phyloP scores from a whole-genome alignment of 2,797 vertebrate genomes.

The Graptemys geographica region DNA sequence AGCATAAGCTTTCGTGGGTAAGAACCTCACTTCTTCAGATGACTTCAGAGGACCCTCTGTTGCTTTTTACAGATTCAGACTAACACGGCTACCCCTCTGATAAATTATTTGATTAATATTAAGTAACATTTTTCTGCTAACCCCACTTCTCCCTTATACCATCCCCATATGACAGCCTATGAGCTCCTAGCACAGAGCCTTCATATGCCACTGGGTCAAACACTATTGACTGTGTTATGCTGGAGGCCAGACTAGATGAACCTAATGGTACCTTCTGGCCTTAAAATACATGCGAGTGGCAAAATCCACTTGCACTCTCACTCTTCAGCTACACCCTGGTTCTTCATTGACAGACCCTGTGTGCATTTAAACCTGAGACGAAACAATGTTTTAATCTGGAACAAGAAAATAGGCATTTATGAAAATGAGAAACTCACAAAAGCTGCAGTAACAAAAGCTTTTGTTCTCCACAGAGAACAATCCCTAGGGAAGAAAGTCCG shows the following conservation, averaged over 20 bases:
- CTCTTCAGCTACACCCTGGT: neutral
- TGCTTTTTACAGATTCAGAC: too few relatives aligned
- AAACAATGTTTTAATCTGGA: neutral
- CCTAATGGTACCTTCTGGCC: conserved; percentile 16
- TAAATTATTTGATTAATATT: too few relatives aligned
- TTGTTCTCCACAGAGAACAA: neutral
- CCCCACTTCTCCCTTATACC: neutral
- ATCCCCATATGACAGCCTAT: neutral
- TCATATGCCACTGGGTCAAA: conserved; percentile 39
- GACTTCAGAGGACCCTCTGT: too few relatives aligned
- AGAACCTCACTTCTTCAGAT: too few relatives aligned
- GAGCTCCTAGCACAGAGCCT: conserved; percentile 6
- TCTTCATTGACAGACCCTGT: neutral
- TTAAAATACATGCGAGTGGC: neutral
- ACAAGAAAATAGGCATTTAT: neutral
- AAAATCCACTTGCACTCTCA: neutral
- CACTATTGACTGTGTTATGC: conserved; percentile 52
- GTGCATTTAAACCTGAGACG: neutral
- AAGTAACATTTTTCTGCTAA: neutral
- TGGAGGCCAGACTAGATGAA: conserved; percentile 31
- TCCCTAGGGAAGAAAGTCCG: neutral
- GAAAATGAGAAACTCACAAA: neutral
- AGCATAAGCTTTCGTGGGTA: too few relatives aligned
- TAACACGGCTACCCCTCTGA: too few relatives aligned
- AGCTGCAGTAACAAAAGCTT: neutral